A percentile compares a stretch with the other conserved stretches of the same genome.
Conservation (phyloP, 2,113 vertebrate genomes). For the Tetraodon nigroviridis region DNA sequence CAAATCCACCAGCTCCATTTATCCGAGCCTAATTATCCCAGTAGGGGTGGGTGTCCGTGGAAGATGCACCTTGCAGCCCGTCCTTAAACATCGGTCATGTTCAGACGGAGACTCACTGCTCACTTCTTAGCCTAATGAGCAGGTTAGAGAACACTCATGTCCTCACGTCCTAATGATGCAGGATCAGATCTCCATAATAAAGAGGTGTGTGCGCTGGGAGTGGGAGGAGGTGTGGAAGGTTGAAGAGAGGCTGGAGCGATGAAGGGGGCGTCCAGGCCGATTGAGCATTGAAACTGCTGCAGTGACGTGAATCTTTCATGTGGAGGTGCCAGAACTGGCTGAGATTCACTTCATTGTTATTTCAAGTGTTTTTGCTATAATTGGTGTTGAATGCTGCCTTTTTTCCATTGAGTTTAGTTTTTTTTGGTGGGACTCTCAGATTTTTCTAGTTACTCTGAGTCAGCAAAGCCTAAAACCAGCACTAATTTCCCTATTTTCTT, state of each 20-base stretch:
- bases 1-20: conserved; percentile 34
- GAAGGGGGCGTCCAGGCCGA: conserved; percentile 17
- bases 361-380: background rate
- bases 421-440: background rate
- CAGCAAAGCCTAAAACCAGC: no score
- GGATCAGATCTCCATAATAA: conserved; percentile 49
- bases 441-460: background rate
- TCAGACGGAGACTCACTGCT: conserved; percentile 26
- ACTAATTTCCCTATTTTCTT: no score
- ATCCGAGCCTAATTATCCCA: conserved; percentile 31
- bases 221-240: conserved; percentile 46
- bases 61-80: conserved; percentile 33
- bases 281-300: conserved; percentile 45
- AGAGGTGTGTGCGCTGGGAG: conserved; percentile 43
- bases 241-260: conserved; percentile 22
- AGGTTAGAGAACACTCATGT: conserved; percentile 48
- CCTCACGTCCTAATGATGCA: conserved; percentile 49
- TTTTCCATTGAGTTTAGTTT: conserved; percentile 21
- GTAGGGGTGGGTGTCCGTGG: conserved; percentile 5
- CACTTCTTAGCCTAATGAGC: conserved; percentile 60
- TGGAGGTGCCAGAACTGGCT: conserved; percentile 1
- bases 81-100: conserved; percentile 39
- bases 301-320: conserved; percentile 47
- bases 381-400: background rate
- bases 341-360: background rate